Evolutionary conservation across 2,113 vertebrate genomes (phyloP).

Genomic region (Scomber scombrus): DNA sequence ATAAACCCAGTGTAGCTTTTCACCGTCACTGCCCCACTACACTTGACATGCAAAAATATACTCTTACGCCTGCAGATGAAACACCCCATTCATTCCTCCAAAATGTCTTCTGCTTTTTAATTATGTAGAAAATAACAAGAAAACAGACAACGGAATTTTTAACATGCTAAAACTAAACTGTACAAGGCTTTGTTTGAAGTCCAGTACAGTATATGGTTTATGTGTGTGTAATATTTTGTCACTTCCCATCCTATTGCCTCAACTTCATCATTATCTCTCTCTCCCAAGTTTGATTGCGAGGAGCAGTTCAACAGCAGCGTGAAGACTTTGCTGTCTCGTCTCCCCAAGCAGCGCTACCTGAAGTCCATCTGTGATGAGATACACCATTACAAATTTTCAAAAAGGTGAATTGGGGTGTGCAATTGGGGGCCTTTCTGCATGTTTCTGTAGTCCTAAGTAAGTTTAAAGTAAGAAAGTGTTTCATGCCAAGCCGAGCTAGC

Average conservation of each 20-base stretch:
- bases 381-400: conserved; percentile 92
- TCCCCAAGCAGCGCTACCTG: conserved; percentile 95
- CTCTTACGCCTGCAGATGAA: conserved; percentile 27
- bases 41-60: conserved; percentile 65
- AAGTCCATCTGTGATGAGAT: conserved; percentile 96
- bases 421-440: background rate
- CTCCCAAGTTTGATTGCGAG: conserved; percentile 89
- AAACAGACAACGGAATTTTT: background rate
- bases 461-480: no score
- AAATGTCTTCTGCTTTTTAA: background rate
- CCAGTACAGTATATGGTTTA: background rate
- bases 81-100: conserved; percentile 14
- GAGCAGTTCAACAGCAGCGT: conserved; percentile 93
- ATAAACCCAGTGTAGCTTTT: conserved; percentile 34
- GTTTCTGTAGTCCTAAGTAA: no score
- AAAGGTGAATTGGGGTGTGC: conserved; percentile 84
- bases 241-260: background rate
- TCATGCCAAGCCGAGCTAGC: background rate
- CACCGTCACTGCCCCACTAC: conserved; percentile 2
- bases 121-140: background rate
- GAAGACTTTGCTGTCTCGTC: conserved; percentile 91
- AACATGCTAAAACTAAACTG: conserved; percentile 9
- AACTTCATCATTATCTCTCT: background rate
- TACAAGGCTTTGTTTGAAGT: conserved; percentile 10
- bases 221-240: background rate